Evolutionary conservation across 2,797 vertebrate species (phyloP), one percentile per base, ranked within the genome.

Genomic region (Knipowitschia caucasica): DNA sequence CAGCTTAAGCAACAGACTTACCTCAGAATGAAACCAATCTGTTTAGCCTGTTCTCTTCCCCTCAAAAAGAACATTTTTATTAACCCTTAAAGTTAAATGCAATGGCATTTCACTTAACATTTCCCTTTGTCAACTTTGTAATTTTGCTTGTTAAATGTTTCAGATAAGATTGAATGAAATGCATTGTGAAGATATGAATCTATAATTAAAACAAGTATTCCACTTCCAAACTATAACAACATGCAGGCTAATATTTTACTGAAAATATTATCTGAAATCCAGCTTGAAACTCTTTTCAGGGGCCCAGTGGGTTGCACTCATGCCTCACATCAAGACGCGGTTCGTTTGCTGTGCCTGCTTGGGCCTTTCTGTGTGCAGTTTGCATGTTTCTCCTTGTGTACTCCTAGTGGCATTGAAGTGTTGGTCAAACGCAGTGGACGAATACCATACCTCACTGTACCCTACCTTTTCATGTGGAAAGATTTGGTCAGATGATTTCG

Each of bases 11-110:
- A 36, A 72, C 27, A 62, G 84, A 83, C 85, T 92, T 89, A 89
- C 86, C 80, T 88, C 83, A 83, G 83, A 89, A 85, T 89, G 80
- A 90, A 90, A 88, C 87, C 91, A 89, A 89, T 91, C 88, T 91
- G 88, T 87, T 88, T 83, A 84, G 82, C 76, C 77, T 80, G 75
- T 80, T 86, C 80, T 67, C 77, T 78, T 86, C 82, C 83, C 86
- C 77, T 83, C 75, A 86, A 80, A 84, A 76, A 14, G 77, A 76
- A 84, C 75, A 47, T 69, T 88, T 85, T 87, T 81, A 59, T 80
- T 77, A 81, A 80, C 84, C 80, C 85, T 81, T 79, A 84, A 88
- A 88, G 83, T 80, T 82, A 83, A 89, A 82, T 87, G 84, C 85
- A 80, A 88, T 89, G 88, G n/a, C n/a, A n/a, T 50, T 85, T 81